phyloP scores from a whole-genome alignment of 2,888 invertebrate genomes.

The Dryomyza anilis region DNA sequence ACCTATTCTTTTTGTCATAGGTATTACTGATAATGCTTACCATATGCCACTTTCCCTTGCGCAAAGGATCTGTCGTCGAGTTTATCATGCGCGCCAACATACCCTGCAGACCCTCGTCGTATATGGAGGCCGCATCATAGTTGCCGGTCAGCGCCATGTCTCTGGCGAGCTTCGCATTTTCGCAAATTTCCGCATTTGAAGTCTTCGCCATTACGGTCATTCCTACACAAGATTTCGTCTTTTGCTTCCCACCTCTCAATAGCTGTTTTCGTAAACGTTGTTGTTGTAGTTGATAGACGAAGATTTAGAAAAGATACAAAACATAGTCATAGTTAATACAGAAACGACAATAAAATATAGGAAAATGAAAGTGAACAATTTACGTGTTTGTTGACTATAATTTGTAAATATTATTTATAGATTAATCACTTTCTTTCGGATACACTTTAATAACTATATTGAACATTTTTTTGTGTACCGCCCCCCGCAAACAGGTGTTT shows the following conservation, averaged over 20 bases:
- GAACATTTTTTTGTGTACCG: not conserved
- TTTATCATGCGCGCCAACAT: slow-evolving; percentile 85
- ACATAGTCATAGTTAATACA: not conserved
- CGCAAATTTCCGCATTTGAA: slow-evolving; percentile 88
- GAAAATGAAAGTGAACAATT: not conserved
- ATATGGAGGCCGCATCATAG: slow-evolving; percentile 92
- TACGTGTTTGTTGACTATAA: no score
- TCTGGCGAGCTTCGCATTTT: slow-evolving; percentile 92
- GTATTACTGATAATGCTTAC: slow-evolving; percentile 62
- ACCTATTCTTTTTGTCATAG: no score
- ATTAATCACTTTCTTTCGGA: not conserved
- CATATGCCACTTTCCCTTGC: slow-evolving; percentile 89
- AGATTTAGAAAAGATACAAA: not conserved
- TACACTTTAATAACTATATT: not conserved
- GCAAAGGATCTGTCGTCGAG: slow-evolving; percentile 78
- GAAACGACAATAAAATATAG: not conserved
- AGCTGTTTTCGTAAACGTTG: slow-evolving; percentile 43
- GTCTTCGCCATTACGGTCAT: slow-evolving; percentile 83
- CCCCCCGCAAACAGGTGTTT: slow-evolving; percentile 13
- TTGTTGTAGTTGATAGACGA: not conserved
- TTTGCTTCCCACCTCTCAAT: slow-evolving; percentile 61
- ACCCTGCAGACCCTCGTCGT: slow-evolving; percentile 91
- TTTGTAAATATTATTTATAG: not conserved
- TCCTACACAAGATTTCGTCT: slow-evolving; percentile 62
- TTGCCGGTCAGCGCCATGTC: slow-evolving; percentile 95